Percentiles rank a stretch among this genome's conserved stretches.
phyloP scores from a whole-genome alignment of 2,797 vertebrate genomes.

The Avahi laniger region DNA sequence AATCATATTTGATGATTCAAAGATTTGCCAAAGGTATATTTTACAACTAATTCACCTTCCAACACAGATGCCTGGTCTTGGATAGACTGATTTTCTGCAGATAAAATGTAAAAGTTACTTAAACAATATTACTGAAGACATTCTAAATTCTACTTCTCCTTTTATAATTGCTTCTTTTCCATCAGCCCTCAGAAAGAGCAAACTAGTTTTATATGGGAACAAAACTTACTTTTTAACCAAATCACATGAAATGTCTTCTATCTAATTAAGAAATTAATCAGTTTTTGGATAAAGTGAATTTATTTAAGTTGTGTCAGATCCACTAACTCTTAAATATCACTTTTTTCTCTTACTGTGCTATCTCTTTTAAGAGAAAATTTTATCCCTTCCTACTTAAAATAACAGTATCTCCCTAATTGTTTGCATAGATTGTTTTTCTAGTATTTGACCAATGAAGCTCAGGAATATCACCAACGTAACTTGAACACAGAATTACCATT shows the following conservation, averaged over 20 bases:
- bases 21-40: slow-evolving; percentile 69
- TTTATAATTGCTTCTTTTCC: slow-evolving; percentile 22
- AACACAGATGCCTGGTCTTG: slow-evolving; percentile 85
- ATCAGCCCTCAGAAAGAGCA: neutral
- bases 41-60: slow-evolving; percentile 88
- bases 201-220: neutral
- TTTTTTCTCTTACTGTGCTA: neutral
- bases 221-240: slow-evolving; percentile 3
- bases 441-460: neutral
- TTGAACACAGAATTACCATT: neutral
- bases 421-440: neutral
- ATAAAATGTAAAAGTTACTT: slow-evolving; percentile 85
- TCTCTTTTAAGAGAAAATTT: neutral
- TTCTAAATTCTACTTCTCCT: slow-evolving; percentile 34
- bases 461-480: neutral
- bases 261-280: slow-evolving; percentile 27
- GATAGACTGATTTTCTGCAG: slow-evolving; percentile 86
- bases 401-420: neutral
- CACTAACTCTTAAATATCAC: neutral
- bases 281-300: slow-evolving; percentile 24
- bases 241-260: slow-evolving; percentile 26
- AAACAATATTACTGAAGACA: slow-evolving; percentile 48
- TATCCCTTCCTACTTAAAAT: neutral
- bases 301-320: slow-evolving; percentile 10
- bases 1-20: slow-evolving; percentile 69